A percentile compares a stretch with the other conserved stretches of the same genome.
phyloP scores from a whole-genome alignment of 2,113 vertebrate genomes.

The Tachuris rubrigastra region DNA sequence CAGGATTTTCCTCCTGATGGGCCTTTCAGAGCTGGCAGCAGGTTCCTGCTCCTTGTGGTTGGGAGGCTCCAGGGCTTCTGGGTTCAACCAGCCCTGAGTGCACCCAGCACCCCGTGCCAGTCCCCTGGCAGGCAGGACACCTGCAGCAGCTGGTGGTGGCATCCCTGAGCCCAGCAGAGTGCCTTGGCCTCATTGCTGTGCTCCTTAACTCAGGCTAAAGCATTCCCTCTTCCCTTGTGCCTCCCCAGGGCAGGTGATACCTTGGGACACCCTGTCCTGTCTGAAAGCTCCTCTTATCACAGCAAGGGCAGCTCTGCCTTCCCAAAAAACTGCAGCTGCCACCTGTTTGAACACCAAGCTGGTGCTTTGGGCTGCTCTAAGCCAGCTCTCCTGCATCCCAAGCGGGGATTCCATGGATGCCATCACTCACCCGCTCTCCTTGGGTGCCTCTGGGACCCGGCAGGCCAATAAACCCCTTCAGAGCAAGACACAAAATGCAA shows the following conservation, averaged over 20 bases:
- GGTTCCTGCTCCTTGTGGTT: neutral
- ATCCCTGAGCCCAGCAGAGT: neutral
- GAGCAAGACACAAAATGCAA: neutral
- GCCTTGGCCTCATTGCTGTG: neutral
- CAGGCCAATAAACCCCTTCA: slow-evolving; percentile 77
- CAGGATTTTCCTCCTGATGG: neutral
- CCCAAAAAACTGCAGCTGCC: neutral
- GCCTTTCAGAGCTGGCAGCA: neutral
- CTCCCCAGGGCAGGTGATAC: neutral
- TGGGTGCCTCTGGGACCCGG: slow-evolving; percentile 73
- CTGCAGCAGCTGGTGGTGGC: neutral
- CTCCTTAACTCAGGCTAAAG: neutral
- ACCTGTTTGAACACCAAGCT: fast-evolving
- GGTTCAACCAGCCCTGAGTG: neutral
- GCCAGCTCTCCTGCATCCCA: neutral
- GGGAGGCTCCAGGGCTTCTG: neutral
- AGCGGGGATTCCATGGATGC: neutral
- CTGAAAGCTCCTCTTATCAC: neutral
- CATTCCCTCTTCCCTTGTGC: neutral
- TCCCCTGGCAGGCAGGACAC: neutral
- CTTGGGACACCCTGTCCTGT: fast-evolving
- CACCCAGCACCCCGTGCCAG: neutral
- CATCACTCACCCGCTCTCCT: slow-evolving; percentile 74
- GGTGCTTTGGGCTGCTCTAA: neutral
- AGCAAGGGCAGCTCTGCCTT: neutral